Conservation (phyloP, 2,888 invertebrate genomes). For the Cetonia aurata region DNA sequence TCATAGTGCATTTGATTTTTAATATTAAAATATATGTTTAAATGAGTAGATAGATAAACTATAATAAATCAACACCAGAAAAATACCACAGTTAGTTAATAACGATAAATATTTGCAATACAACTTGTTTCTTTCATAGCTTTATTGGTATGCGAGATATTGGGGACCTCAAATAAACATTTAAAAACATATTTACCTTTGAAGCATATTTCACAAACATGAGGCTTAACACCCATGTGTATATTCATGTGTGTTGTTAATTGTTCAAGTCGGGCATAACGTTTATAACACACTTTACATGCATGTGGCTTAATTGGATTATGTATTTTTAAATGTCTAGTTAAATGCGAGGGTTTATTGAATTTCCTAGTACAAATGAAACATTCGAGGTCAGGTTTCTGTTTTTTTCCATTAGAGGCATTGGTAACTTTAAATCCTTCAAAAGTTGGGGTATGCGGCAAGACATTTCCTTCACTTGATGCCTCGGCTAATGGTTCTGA, state of each 20-base stretch:
- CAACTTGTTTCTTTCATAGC: too few relatives aligned
- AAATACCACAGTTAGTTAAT: too few relatives aligned
- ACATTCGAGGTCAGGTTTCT: slow-evolving; percentile 64
- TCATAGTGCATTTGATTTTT: too few relatives aligned
- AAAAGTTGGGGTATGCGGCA: slow-evolving; percentile 37
- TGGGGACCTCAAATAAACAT: not conserved
- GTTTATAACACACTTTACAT: slow-evolving; percentile 72
- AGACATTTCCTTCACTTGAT: slow-evolving; percentile 36
- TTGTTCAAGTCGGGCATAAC: slow-evolving; percentile 72
- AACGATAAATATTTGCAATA: too few relatives aligned
- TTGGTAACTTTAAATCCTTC: slow-evolving; percentile 27
- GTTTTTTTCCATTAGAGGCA: slow-evolving; percentile 52
- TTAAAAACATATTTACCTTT: slow-evolving; percentile 63
- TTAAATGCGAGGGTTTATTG: slow-evolving; percentile 68
- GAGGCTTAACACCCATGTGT: slow-evolving; percentile 71
- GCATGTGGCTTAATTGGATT: slow-evolving; percentile 68
- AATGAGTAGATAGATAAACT: too few relatives aligned
- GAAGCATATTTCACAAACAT: slow-evolving; percentile 71
- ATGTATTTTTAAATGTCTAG: slow-evolving; percentile 70
- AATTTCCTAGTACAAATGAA: slow-evolving; percentile 70
- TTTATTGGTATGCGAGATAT: too few relatives aligned
- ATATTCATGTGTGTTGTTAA: slow-evolving; percentile 71
- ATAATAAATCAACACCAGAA: too few relatives aligned
- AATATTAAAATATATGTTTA: too few relatives aligned
- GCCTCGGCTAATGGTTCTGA: slow-evolving; percentile 38